Evolutionary conservation across 1,140 invertebrate species (phyloP), one percentile per base, ranked within the genome.

Genomic region (Vollenhovia emeryi): DNA sequence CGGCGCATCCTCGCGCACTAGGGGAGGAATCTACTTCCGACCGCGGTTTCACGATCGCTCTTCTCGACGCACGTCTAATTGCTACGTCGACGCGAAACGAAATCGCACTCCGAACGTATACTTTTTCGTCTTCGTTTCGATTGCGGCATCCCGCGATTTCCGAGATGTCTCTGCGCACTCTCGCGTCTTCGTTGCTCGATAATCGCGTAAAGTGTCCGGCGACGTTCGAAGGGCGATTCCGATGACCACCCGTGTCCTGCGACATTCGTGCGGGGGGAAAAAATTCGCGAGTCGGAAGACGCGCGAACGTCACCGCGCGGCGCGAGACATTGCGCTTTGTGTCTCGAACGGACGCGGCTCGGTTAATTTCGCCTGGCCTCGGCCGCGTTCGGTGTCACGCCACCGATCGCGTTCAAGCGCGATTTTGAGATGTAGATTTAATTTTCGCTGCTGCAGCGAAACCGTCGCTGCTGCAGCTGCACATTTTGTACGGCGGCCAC

Each of bases 391-490:
- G 55, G 21, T 24, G 36, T 75, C 21, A n/a, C 52, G 52, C 52
- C 71, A 75, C 71, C 18, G 15, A 30, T n/a, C 24, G 18, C 11
- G 18, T 50, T 71, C n/a, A 40, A 18, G 9, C 15, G 24, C 21
- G 18, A 71, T 30, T 75, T 59, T n/a, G 11, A 60, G 24, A 40
- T 60, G 1, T 21, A 68, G 5, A 71, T 52, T 27, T 59, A 24
- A 52, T 52, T 75, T 59, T 75, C 9, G 55, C 55, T 60, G 55
- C 43, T 9, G 11, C 33, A 59, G 50, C 73, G 43, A 43, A 59
- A 75, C 4, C 24, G 0, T 59, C 11, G 3, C 24, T 40, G 24
- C 15, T 27, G 33, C 33, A 24, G 55, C 0, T 30, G 24, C 24
- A 48, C 5, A 40, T 74, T 33, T 43, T 6, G n/a, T n/a, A 2